phyloP scores from a whole-genome alignment of 2,888 invertebrate species.

The Diadegma fenestrale region DNA sequence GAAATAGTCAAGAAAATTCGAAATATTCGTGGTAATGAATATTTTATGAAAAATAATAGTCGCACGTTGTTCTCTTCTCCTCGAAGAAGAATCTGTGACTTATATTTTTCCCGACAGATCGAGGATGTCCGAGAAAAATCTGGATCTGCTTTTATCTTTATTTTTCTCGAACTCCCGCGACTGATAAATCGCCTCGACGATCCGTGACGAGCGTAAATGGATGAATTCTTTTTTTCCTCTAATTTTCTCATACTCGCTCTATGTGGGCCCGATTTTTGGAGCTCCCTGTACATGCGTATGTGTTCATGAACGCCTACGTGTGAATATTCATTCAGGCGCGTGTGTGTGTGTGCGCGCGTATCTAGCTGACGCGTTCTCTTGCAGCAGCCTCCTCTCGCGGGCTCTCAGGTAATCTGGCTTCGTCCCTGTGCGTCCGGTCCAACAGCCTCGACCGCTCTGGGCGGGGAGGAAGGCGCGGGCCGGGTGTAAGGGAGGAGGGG shows the following conservation, averaged over 20 bases:
- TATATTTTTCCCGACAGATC: no score
- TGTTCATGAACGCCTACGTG: background rate
- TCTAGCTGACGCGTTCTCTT: constrained; percentile 67
- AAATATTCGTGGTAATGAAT: no score
- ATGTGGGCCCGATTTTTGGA: background rate
- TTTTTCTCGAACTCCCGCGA: no score
- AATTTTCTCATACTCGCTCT: background rate
- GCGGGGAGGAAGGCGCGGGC: background rate
- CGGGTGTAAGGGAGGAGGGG: constrained; percentile 23
- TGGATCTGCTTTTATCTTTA: background rate
- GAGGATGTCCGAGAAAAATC: no score
- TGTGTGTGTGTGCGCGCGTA: constrained; percentile 9
- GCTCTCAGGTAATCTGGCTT: constrained; percentile 73
- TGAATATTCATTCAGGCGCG: background rate
- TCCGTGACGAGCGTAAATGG: background rate
- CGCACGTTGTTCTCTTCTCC: no score
- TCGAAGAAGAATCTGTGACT: no score
- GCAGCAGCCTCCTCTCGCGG: constrained; percentile 70
- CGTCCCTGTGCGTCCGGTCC: constrained; percentile 72
- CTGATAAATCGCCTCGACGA: background rate
- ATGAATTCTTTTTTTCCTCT: background rate
- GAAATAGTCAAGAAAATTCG: background rate
- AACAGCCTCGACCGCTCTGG: constrained; percentile 67
- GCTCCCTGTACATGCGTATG: background rate
- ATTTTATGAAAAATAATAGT: no score